Conservation (phyloP, 2,113 vertebrate species). For the Excalfactoria chinensis region DNA sequence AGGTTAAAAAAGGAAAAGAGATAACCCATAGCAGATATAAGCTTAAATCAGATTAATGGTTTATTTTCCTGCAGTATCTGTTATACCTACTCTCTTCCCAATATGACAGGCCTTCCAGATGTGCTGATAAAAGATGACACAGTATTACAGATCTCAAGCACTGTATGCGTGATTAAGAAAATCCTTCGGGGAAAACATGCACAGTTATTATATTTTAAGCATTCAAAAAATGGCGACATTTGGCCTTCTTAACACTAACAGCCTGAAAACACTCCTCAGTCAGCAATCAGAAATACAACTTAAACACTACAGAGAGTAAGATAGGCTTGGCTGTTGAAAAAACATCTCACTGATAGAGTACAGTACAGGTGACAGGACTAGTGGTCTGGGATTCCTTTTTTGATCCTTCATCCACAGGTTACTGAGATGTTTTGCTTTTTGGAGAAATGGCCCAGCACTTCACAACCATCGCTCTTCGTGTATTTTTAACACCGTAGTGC, state of each 20-base stretch:
- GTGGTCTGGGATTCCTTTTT: not conserved
- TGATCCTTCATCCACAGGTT: not conserved
- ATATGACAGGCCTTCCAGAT: constrained; percentile 12
- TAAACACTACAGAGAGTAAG: not conserved
- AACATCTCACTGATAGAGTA: not conserved
- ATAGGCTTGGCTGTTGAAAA: not conserved
- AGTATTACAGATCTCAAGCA: not conserved
- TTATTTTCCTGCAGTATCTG: constrained; percentile 31
- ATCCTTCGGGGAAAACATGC: not conserved
- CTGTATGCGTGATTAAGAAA: not conserved
- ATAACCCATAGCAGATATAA: not conserved
- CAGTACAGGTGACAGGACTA: not conserved
- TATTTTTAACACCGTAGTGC: not conserved
- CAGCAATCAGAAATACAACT: not conserved
- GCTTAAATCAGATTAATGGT: constrained; percentile 48
- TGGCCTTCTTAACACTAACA: not conserved
- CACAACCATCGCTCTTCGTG: constrained; percentile 36
- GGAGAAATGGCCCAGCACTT: not conserved
- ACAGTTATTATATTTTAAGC: not conserved
- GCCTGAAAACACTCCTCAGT: not conserved
- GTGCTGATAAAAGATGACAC: not conserved
- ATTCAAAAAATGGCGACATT: constrained; percentile 4
- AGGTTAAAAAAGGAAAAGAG: not conserved
- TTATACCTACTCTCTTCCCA: not conserved
- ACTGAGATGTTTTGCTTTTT: not conserved